Evolutionary conservation across 2,888 invertebrate genomes (phyloP).

Genomic region (Hemaris fuciformis): DNA sequence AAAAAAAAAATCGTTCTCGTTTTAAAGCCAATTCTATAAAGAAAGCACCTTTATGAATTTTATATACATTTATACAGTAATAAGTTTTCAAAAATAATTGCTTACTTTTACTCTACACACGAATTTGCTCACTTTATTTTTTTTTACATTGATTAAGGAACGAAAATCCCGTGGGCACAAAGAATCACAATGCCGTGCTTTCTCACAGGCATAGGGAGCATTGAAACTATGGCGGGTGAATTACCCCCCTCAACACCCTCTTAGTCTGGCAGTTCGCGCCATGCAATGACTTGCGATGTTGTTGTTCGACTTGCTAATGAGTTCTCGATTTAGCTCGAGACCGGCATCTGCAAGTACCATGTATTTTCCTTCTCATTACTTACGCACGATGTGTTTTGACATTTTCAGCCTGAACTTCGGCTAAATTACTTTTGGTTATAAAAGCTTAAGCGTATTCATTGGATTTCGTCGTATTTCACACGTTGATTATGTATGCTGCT

Average conservation of each 20-base stretch:
- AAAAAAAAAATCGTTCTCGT: too few species aligned
- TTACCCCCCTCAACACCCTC: constrained; percentile 28
- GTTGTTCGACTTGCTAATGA: constrained; percentile 73
- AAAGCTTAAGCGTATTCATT: constrained; percentile 26
- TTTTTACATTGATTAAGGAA: constrained; percentile 47
- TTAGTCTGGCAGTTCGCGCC: constrained; percentile 28
- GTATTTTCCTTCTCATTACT: constrained; percentile 58
- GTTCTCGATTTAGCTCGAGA: constrained; percentile 61
- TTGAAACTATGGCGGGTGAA: constrained; percentile 44
- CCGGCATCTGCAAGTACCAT: constrained; percentile 49
- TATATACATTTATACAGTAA: too few species aligned
- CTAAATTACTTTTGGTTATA: constrained; percentile 23
- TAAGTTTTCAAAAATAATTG: too few species aligned
- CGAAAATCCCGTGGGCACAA: constrained; percentile 43
- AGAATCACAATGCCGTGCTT: constrained; percentile 50
- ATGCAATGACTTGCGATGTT: constrained; percentile 64
- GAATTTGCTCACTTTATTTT: not conserved
- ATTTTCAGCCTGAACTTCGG: constrained; percentile 42
- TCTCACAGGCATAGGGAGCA: constrained; percentile 31
- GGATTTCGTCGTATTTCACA: constrained; percentile 13
- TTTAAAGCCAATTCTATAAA: too few species aligned
- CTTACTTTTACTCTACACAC: too few species aligned
- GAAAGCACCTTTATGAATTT: too few species aligned
- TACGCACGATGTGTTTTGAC: constrained; percentile 51
- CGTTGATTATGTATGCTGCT: not conserved